These are phyloP conservation scores for Drosophila bipectinata DNA, from an alignment of 1,140 invertebrate species.

Conservation along the genomic window DNA sequence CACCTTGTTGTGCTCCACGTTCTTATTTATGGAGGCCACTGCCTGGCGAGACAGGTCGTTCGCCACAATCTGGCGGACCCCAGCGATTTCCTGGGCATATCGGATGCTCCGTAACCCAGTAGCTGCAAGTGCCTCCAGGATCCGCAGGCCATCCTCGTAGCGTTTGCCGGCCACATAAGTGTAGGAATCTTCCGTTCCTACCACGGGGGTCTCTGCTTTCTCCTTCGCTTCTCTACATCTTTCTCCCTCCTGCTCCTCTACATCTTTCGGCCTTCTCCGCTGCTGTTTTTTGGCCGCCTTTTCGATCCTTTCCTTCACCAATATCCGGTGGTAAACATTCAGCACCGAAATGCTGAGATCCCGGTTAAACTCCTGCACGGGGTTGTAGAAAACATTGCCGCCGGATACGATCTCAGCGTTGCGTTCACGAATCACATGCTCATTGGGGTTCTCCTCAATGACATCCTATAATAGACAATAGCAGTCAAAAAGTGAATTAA, in stretches of 20 bases:
- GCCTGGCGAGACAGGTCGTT: slow-evolving; percentile 97
- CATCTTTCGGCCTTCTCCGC: slow-evolving; percentile 11
- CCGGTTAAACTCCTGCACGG: slow-evolving; percentile 98
- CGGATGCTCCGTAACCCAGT: slow-evolving; percentile 95
- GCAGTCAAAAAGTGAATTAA: not conserved
- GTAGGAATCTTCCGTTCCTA: not conserved
- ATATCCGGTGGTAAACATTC: slow-evolving; percentile 86
- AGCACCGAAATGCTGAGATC: slow-evolving; percentile 92
- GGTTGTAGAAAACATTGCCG: slow-evolving; percentile 97
- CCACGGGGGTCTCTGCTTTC: not conserved
- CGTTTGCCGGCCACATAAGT: slow-evolving; percentile 54
- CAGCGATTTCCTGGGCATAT: slow-evolving; percentile 96
- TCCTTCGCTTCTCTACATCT: not conserved
- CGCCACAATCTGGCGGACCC: slow-evolving; percentile 92
- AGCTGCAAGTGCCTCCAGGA: slow-evolving; percentile 97
- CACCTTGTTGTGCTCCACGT: slow-evolving; percentile 92
- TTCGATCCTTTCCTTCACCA: slow-evolving; percentile 59
- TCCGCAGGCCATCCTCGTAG: slow-evolving; percentile 87
- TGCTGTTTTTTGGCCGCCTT: slow-evolving; percentile 62
- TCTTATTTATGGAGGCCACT: slow-evolving; percentile 93
- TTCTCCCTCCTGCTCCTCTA: slow-evolving; percentile 22
- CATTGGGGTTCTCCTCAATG: slow-evolving; percentile 46
- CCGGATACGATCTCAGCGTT: slow-evolving; percentile 76
- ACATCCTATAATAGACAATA: not conserved
- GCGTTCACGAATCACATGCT: slow-evolving; percentile 65